Percentiles rank a stretch among this genome's conserved stretches.
These are phyloP conservation scores for Meloidogyne exigua DNA, from an alignment of 1,140 invertebrate genomes.

Conservation along the genomic window DNA sequence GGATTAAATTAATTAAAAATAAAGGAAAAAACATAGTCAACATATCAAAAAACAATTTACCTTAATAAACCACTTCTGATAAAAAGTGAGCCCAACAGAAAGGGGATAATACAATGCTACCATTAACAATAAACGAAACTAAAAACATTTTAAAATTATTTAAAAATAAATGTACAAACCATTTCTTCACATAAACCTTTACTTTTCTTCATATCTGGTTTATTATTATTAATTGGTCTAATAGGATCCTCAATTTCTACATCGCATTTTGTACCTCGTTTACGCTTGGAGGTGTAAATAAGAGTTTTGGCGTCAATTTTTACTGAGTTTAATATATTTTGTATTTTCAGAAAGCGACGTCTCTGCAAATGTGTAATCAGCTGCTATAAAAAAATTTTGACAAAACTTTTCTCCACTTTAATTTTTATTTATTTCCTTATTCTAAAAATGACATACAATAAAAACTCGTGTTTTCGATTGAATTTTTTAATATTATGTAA, in stretches of 20 bases:
- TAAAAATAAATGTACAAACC: background rate
- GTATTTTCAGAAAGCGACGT: background rate
- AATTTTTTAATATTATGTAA: background rate
- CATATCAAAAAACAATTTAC: conserved; percentile 67
- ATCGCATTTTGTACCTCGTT: background rate
- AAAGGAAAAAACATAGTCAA: too few species aligned
- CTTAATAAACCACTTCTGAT: conserved; percentile 85
- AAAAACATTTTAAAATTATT: background rate
- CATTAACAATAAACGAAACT: conserved; percentile 55
- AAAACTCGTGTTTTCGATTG: background rate
- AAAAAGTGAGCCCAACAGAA: conserved; percentile 92
- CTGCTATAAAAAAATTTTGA: background rate
- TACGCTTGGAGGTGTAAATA: background rate
- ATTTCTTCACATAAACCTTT: background rate
- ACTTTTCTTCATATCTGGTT: background rate
- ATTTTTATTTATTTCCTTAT: background rate
- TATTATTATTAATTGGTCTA: background rate
- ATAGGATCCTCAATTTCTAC: background rate
- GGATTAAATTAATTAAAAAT: background rate
- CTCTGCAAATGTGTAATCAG: background rate
- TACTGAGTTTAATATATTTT: background rate
- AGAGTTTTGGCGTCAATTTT: conserved; percentile 1
- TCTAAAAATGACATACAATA: background rate
- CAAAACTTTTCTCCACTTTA: background rate
- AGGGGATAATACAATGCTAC: conserved; percentile 80